Evolutionary conservation across 2,113 vertebrate species (phyloP), one percentile per base, ranked within the genome.

Genomic region (Bufo gargarizans): DNA sequence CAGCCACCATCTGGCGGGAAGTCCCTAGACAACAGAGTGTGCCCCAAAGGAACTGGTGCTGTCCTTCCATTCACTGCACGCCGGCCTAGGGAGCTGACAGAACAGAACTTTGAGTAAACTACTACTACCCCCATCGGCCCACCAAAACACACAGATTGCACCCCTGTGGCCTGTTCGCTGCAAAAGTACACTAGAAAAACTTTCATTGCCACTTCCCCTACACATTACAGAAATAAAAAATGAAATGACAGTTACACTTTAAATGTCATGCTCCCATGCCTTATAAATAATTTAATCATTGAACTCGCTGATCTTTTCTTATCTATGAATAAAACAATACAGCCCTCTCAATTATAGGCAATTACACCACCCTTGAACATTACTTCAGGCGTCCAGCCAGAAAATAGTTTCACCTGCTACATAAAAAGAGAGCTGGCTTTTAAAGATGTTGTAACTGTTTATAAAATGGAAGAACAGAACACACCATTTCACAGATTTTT

Each of bases 291-390:
- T 19, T 74, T 43, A 17, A 74, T 74, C 4, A 45, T 19, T 74
- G 71, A 47, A 74, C 71, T 74, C 9, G 71, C 13, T 74, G 71
- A 74, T 45, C 71, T 74, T 6, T 43, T 8, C 33, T 74, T 74
- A 74, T 74, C 71, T 74, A 16, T 71, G 67, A 71, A 43, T 47
- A 47, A 45, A 74, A 45, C 17, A 47, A 74, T 74, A 74, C 2
- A 74, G 71, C 71, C 43, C 71, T 74, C 43, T 74, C 13, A 74
- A 74, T 74, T 74, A 47, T 47, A 74, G 33, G 71, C 71, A 74
- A 74, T 74, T 47, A 47, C 13, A 47, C 71, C 67, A 71, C 22
- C 22, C 71, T 74, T 74, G 43, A 74, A 74, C 71, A 74, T 74
- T 74, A 74, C 71, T 47, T 74, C 43, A 47, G 33, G 33, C 43